phyloP scores from a whole-genome alignment of 2,888 invertebrate species.

The Cheiracanthium punctorium region DNA sequence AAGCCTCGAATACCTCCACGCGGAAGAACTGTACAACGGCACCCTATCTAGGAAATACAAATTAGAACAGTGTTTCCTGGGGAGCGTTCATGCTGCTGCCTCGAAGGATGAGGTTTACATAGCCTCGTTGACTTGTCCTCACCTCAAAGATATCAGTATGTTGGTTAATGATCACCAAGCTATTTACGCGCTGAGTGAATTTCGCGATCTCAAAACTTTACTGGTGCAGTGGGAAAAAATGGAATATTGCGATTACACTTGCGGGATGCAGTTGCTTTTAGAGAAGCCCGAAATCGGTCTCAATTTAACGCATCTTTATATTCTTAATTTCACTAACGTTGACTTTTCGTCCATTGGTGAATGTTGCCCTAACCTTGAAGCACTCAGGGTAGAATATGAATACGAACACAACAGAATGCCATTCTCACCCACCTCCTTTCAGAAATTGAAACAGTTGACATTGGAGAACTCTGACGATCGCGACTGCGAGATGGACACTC shows the following conservation, averaged over 20 bases:
- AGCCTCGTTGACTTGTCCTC: slow-evolving; percentile 53
- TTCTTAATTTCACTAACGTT: slow-evolving; percentile 45
- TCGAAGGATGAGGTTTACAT: slow-evolving; percentile 26
- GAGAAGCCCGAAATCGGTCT: slow-evolving; percentile 12
- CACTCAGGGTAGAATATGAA: slow-evolving; percentile 34
- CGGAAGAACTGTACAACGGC: slow-evolving; percentile 24
- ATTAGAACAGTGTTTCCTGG: slow-evolving; percentile 35
- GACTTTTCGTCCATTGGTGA: slow-evolving; percentile 42
- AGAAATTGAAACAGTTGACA: slow-evolving; percentile 25
- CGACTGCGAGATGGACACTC: not conserved
- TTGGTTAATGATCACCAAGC: slow-evolving; percentile 40
- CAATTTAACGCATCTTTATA: slow-evolving; percentile 29
- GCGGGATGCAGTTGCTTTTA: slow-evolving; percentile 31
- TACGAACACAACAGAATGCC: slow-evolving; percentile 5
- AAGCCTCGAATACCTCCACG: slow-evolving; percentile 40
- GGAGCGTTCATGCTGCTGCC: slow-evolving; percentile 31
- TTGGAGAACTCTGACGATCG: slow-evolving; percentile 20
- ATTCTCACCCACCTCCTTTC: not conserved
- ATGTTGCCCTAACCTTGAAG: slow-evolving; percentile 32
- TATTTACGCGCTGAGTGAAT: slow-evolving; percentile 50
- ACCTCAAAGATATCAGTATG: slow-evolving; percentile 34
- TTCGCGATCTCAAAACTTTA: slow-evolving; percentile 33
- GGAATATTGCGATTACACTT: slow-evolving; percentile 36
- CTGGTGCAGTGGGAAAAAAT: slow-evolving; percentile 53
- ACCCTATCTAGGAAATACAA: slow-evolving; percentile 34